Base-by-base conservation (phyloP, 1,140 invertebrate genomes). In the Adoxophyes honmai region DNA sequence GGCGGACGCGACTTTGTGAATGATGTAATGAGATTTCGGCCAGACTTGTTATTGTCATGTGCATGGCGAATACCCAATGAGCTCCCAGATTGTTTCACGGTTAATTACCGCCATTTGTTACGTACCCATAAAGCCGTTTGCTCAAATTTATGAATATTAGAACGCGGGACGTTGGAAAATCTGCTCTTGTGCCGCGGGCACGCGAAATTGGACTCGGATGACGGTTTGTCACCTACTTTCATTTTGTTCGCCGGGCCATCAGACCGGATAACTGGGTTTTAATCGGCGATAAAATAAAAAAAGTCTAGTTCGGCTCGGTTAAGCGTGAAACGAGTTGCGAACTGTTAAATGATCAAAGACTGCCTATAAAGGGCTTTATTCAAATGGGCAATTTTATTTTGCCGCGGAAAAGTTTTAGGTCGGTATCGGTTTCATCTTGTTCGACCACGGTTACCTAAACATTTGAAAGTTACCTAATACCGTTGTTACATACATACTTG, bases 1-100 rank as follows among this genome's bases (percentile, higher is more conserved):
- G 81, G 78, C 67, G 73, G 68, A 65, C 68, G 66, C 66, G 63
- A 72, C 74, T 78, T 72, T 73, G 75, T 75, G 77, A 76, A 81
- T 82, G 75, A 81, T 79, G 78, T 83, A 87, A 85, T 87, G 80
- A 86, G 75, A 84, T 78, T 83, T 79, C 61, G 71, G 68, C 62
- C 66, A 61, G 73, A 77, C 68, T 79, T 84, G 79, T 75, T 81
- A 83, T 81, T 80, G 82, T 81, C 68, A 64, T 79, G 74, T 69
- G 64, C 71, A 59, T 70, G 48, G 62, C 71, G 68, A 69, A 71
- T 71, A 74, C 59, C 60, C 52, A 60, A 74, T 74, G 62, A 71
- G 64, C 57, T 55, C 48, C 52, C 59, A 62, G 60, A 66, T 76
- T 69, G 67, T 74, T 77, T 77, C 66, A 75, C 62, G 69, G 70